phyloP scores from a whole-genome alignment of 2,888 invertebrate genomes.

The Sarcophaga carnaria region DNA sequence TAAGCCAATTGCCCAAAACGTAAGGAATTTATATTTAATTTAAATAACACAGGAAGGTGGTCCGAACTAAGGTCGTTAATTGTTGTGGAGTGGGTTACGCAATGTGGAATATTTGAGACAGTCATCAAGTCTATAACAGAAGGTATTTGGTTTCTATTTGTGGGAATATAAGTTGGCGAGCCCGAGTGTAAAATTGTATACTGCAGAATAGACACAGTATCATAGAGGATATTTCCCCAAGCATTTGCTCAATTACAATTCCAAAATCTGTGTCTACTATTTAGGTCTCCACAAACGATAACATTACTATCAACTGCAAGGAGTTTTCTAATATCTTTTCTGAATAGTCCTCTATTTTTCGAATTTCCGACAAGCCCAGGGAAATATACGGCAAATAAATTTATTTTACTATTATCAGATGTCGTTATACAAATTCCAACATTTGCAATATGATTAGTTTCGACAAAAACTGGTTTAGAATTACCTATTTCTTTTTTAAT shows the following conservation, averaged over 20 bases:
- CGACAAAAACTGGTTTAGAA: not conserved
- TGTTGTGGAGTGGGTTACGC: slow-evolving; percentile 26
- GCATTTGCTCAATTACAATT: not conserved
- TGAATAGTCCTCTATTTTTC: no score
- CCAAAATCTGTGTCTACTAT: not conserved
- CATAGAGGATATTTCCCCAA: slow-evolving; percentile 50
- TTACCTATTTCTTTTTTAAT: slow-evolving; percentile 2
- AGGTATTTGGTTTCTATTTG: slow-evolving; percentile 12
- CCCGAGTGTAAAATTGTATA: slow-evolving; percentile 27
- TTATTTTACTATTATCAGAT: no score
- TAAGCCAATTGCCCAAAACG: not conserved
- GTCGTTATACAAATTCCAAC: slow-evolving; percentile 20
- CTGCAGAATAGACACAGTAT: slow-evolving; percentile 26
- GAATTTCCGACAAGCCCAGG: no score
- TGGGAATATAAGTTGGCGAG: not conserved
- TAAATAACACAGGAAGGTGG: slow-evolving; percentile 49
- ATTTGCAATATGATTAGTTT: slow-evolving; percentile 42
- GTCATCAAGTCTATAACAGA: slow-evolving; percentile 41
- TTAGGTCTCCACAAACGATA: slow-evolving; percentile 16
- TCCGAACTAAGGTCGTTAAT: slow-evolving; percentile 48
- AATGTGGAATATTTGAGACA: slow-evolving; percentile 35
- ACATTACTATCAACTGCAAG: slow-evolving; percentile 16
- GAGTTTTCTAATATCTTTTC: not conserved
- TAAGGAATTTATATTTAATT: not conserved
- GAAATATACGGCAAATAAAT: no score